Evolutionary conservation across 2,888 invertebrate genomes (phyloP).

Genomic region (Papilio protenor): DNA sequence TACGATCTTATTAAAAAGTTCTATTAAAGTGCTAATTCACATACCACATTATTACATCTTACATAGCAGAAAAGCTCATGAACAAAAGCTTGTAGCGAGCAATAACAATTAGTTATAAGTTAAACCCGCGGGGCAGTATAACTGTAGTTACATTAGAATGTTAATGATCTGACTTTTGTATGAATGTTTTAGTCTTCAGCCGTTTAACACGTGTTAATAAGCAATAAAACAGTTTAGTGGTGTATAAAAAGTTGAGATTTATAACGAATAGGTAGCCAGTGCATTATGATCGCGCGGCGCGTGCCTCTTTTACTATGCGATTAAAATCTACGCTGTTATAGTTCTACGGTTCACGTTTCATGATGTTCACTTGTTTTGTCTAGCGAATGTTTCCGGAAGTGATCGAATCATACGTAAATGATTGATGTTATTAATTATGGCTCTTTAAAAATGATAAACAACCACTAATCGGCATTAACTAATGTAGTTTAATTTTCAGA

Average conservation of each 20-base stretch:
- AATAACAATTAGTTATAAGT: conserved; percentile 45
- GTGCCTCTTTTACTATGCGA: conserved; percentile 61
- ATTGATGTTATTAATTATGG: neutral
- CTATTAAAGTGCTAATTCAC: neutral
- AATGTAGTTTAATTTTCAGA: neutral
- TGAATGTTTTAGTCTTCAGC: conserved; percentile 79
- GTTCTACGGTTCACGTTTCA: conserved; percentile 54
- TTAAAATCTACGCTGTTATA: conserved; percentile 54
- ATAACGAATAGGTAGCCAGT: conserved; percentile 74
- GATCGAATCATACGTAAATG: conserved; percentile 51
- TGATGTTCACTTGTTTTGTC: conserved; percentile 49
- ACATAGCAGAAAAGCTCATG: neutral
- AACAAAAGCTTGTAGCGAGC: neutral
- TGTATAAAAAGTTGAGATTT: conserved; percentile 83
- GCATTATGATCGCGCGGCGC: conserved; percentile 73
- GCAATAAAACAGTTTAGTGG: conserved; percentile 83
- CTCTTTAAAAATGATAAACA: neutral
- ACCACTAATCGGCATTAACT: no score
- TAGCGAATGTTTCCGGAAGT: conserved; percentile 41
- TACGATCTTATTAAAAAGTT: neutral
- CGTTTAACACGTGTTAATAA: conserved; percentile 83
- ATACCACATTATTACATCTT: neutral
- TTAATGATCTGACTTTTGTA: conserved; percentile 79
- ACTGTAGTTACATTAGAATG: conserved; percentile 65
- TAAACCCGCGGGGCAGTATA: conserved; percentile 54